A percentile compares a stretch with the other conserved stretches of the same genome.
phyloP scores from a whole-genome alignment of 2,888 invertebrate species.

The Anthrax anthrax region DNA sequence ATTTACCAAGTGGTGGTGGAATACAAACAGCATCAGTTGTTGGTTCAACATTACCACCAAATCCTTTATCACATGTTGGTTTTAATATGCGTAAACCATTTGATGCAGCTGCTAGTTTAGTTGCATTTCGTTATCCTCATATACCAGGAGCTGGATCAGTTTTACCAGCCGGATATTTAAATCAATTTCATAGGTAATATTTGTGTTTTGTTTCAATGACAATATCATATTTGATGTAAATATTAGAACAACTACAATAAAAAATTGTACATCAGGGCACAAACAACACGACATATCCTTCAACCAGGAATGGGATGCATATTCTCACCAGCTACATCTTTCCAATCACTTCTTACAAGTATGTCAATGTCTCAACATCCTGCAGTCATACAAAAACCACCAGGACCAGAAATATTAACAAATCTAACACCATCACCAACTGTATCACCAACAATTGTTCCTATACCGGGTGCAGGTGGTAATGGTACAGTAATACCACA shows the following conservation, averaged over 20 bases:
- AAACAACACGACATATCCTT: constrained; percentile 43
- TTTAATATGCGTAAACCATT: constrained; percentile 63
- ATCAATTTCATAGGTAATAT: constrained; percentile 37
- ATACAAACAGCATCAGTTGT: constrained; percentile 47
- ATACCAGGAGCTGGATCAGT: constrained; percentile 38
- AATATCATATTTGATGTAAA: too few relatives aligned
- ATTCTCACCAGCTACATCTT: constrained; percentile 48
- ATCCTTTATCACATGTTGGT: constrained; percentile 65
- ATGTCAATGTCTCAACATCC: constrained; percentile 50
- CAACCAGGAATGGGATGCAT: constrained; percentile 44
- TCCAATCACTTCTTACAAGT: constrained; percentile 74
- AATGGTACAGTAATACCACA: too few relatives aligned
- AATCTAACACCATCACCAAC: constrained; percentile 39
- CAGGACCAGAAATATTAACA: constrained; percentile 1
- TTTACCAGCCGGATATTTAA: constrained; percentile 44
- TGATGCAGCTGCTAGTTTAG: constrained; percentile 48
- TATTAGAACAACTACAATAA: too few relatives aligned
- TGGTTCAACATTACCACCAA: constrained; percentile 58
- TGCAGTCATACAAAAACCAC: constrained; percentile 20
- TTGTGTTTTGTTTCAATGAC: background rate
- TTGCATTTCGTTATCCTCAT: constrained; percentile 56
- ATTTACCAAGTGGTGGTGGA: constrained; percentile 50
- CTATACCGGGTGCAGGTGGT: background rate
- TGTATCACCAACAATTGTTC: constrained; percentile 32
- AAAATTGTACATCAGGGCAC: constrained; percentile 20